These are phyloP conservation scores for Ophiothrix spiculata DNA, from an alignment of 35 echinoderm and acorn worm species.

Conservation along the genomic window DNA sequence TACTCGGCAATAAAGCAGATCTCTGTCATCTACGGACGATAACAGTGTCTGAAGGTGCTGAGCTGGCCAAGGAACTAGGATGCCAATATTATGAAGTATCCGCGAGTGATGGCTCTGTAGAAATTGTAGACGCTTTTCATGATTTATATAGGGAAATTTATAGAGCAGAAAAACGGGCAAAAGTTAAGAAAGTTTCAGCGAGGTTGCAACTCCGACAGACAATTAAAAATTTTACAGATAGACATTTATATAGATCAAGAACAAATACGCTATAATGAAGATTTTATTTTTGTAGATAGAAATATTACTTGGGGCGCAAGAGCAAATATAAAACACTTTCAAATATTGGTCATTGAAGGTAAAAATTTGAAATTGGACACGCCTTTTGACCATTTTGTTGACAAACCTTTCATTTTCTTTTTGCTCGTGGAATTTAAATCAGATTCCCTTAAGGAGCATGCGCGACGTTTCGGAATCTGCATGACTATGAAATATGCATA, in stretches of 20 bases:
- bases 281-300: too few relatives aligned
- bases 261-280: slow-evolving; percentile 76
- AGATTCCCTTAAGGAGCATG: too few relatives aligned
- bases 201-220: slow-evolving; percentile 83
- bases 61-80: slow-evolving; percentile 80
- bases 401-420: too few relatives aligned
- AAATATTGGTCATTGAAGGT: too few relatives aligned
- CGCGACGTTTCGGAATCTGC: too few relatives aligned
- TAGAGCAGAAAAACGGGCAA: slow-evolving; percentile 70
- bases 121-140: slow-evolving; percentile 76
- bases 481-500: too few relatives aligned
- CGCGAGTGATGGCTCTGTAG: slow-evolving; percentile 63
- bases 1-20: slow-evolving; percentile 85
- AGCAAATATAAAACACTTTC: too few relatives aligned
- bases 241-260: slow-evolving; percentile 84
- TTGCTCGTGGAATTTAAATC: too few relatives aligned
- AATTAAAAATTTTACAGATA: slow-evolving; percentile 91
- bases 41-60: slow-evolving; percentile 57
- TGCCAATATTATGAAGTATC: slow-evolving; percentile 72
- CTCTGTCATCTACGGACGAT: slow-evolving; percentile 76
- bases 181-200: slow-evolving; percentile 85
- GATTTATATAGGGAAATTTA: slow-evolving; percentile 76
- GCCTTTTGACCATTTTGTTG: too few relatives aligned
- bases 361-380: too few relatives aligned
- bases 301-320: too few relatives aligned